Conservation (phyloP, 2,797 vertebrate species). For the Agapornis canus region DNA sequence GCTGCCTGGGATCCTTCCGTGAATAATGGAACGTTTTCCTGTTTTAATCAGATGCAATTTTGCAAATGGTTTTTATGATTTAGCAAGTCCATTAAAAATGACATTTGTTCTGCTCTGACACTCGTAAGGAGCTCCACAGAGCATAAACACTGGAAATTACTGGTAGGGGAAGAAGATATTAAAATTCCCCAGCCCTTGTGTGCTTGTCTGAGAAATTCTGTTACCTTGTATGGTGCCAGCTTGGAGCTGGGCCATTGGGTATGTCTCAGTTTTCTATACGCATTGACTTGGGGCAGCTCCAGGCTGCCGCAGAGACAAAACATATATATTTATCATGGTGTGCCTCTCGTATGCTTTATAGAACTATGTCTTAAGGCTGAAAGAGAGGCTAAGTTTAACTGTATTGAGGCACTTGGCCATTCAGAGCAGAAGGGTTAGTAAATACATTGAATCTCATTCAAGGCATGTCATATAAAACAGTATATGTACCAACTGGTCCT, state of each 20-base stretch:
- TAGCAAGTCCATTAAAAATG: conserved; percentile 83
- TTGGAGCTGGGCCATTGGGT: conserved; percentile 36
- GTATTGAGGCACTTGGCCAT: neutral
- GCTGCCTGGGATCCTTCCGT: conserved; percentile 44
- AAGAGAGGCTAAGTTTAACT: neutral
- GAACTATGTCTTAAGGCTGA: neutral
- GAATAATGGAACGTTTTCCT: conserved; percentile 76
- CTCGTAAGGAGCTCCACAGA: conserved; percentile 73
- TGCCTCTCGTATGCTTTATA: neutral
- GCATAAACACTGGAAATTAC: conserved; percentile 82
- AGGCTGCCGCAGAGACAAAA: conserved; percentile 10
- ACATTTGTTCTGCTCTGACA: conserved; percentile 83
- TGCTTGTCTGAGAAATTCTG: conserved; percentile 64
- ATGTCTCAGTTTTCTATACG: neutral
- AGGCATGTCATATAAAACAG: accelerated
- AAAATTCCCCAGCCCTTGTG: conserved; percentile 69
- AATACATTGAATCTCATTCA: neutral
- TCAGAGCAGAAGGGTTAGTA: neutral
- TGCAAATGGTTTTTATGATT: conserved; percentile 78
- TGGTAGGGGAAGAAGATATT: conserved; percentile 76
- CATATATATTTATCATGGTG: neutral
- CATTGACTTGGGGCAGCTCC: neutral
- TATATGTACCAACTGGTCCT: neutral
- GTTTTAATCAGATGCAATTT: conserved; percentile 82
- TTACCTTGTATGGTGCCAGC: conserved; percentile 44